These are phyloP conservation scores for Eurytoma californica DNA, from an alignment of 2,888 invertebrate species.

Conservation along the genomic window DNA sequence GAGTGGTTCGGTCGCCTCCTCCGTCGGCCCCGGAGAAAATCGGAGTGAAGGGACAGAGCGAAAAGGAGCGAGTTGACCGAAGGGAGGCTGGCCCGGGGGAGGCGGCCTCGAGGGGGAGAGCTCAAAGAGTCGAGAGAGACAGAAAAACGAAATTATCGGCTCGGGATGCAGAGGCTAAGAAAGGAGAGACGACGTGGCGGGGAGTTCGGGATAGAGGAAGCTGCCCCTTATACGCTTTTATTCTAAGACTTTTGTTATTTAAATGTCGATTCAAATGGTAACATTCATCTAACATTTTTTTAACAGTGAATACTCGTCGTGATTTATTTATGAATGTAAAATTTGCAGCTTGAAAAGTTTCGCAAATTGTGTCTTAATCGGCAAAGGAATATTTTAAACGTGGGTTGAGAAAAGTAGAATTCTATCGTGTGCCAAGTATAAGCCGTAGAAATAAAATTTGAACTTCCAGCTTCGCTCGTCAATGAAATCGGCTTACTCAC, in stretches of 20 bases:
- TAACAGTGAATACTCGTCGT: too few species aligned
- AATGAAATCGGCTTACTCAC: too few species aligned
- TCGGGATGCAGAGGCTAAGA: constrained; percentile 19
- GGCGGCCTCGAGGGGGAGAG: background rate
- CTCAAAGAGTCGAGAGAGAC: background rate
- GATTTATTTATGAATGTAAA: too few species aligned
- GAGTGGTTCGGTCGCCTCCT: constrained; percentile 10
- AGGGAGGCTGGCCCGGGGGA: background rate
- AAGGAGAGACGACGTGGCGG: constrained; percentile 8
- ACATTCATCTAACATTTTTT: too few species aligned
- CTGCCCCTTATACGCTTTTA: constrained; percentile 40
- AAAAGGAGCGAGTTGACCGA: background rate
- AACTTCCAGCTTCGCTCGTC: too few species aligned
- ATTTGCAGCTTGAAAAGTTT: too few species aligned
- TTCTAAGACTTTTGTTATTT: background rate
- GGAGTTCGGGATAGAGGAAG: constrained; percentile 39
- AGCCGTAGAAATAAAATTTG: too few species aligned
- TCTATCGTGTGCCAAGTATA: too few species aligned
- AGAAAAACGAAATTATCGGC: constrained; percentile 33
- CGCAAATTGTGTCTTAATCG: too few species aligned
- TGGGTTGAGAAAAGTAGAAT: too few species aligned
- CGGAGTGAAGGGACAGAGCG: constrained; percentile 14
- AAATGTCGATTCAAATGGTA: background rate
- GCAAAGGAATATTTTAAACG: too few species aligned
- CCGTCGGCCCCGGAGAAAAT: background rate